Base-by-base conservation (phyloP, 2,888 invertebrate genomes). In the Eristalinus sepulchralis region DNA sequence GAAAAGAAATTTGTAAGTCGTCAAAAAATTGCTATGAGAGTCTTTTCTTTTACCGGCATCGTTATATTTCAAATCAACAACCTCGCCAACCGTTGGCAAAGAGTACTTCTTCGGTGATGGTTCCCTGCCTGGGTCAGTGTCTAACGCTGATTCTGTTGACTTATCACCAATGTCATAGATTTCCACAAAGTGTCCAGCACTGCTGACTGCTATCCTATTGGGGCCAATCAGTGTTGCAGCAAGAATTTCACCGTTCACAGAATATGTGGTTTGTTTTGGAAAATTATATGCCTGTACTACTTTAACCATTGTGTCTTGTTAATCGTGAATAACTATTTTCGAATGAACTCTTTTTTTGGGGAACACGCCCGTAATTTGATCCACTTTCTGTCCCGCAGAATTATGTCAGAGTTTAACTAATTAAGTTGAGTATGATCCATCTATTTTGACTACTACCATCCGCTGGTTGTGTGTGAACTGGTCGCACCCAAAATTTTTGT, bases 71-170 rank as follows among this genome's bases (percentile, higher is more conserved):
- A 96, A 93, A 90, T 95, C 94, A 64, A 94, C 93, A 5, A 95
- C 95, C 89, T 95, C 94, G 88, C 96, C 96, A 0, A 96, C 96
- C 0, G 96, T 96, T 0, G 96, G 95, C 90, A 96, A 95, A 0
- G 94, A 94, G 88, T 95, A 90, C 76, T 91, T 91, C 11, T 79
- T 85, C 0, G 91, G 91, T 53, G 89, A 88, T 2, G 89, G 88
- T 63, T 90, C 89, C 68, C 91, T 90, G 33, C 88, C 83, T 24
- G 60, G 64, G 67, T 89, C 87, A n/a, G 63, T 17, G 10, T 85
- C 78, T 71, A 81, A 24, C 24, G 80, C 64, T 8, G 80, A 75
- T 31, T 67, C 34, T 1, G 68, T 67, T 63, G 24, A 73, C 20
- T 73, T 91, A 5, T 90, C 90, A 20, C 89, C 89, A 39, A 92